Base-by-base conservation (phyloP, 2,888 invertebrate species). In the Deroplatys truncata region DNA sequence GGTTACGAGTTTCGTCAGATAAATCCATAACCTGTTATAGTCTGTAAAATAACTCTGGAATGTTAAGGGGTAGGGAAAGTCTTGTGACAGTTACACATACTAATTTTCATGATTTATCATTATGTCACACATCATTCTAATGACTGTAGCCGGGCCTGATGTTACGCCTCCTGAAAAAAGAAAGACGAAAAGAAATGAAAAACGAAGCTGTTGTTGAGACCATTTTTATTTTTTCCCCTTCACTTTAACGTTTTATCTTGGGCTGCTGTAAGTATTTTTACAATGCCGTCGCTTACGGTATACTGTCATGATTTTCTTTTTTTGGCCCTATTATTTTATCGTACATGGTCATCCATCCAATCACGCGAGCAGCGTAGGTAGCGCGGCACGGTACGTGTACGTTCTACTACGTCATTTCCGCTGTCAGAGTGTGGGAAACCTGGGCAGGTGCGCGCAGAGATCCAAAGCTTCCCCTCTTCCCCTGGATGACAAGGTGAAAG, bases 341-440 rank as follows among this genome's bases (percentile, higher is more conserved):
- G 56, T 72, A 72, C 56, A 72, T 72, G 56, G 56, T 85, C 84
- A 85, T 35, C 84, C n/a, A 49, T 43, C 49, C 85, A 85, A 85
- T 43, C 85, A 85, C 85, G 43, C 28, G 85, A 56, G 8, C 43
- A 16, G 85, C 16, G 43, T 85, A 49, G 56, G 85, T 85, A 85
- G 85, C 85, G 28, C n/a, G 28, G 49, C 56, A 49, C 85, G 85
- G 28, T 28, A 16, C 28, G 43, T 43, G 43, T 72, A 72, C 56
- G 56, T 72, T 25, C 56, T 72, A 28, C 49, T 85, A 49, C 85
- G 85, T 85, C 85, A 85, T 49, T 85, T 85, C 85, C 85, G 85
- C 85, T 85, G 85, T 16, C 85, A 85, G 85, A 85, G 85, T 85
- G 85, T 85, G 85, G 85, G 85, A 85, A 85, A 85, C 35, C 85